These are phyloP conservation scores for Lipophrys pholis DNA, from an alignment of 2,113 vertebrate species.

Conservation along the genomic window DNA sequence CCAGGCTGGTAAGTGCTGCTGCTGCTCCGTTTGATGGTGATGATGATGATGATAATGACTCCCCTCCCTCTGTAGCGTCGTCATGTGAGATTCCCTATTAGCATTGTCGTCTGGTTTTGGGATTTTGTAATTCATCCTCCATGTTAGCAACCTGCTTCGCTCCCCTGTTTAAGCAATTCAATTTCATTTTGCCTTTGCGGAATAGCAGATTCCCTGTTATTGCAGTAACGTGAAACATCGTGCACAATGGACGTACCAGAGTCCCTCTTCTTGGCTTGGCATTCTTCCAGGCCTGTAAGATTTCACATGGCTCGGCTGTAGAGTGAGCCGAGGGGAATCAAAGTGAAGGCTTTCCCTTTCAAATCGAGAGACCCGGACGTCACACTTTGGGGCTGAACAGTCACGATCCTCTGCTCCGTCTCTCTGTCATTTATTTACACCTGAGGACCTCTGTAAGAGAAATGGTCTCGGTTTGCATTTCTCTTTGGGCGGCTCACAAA, in stretches of 20 bases:
- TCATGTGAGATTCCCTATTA: neutral
- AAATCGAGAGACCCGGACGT: constrained; percentile 25
- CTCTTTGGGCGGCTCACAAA: constrained; percentile 38
- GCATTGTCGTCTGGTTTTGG: neutral
- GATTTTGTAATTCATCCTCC: neutral
- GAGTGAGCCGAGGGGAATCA: constrained; percentile 25
- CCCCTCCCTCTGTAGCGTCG: neutral
- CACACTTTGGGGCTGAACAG: constrained; percentile 27
- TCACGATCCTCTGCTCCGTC: constrained; percentile 1
- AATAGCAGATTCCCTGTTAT: constrained; percentile 16
- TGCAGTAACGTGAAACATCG: constrained; percentile 16
- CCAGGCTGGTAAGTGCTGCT: constrained; percentile 90
- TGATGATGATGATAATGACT: neutral
- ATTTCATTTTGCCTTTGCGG: constrained; percentile 23
- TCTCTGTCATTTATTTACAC: constrained; percentile 60
- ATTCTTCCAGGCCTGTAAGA: constrained; percentile 36
- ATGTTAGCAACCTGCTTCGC: neutral
- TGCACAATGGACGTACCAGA: constrained; percentile 26
- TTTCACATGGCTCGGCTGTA: constrained; percentile 39
- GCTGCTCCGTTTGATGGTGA: neutral
- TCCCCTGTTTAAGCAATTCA: neutral
- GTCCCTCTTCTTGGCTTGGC: constrained; percentile 36
- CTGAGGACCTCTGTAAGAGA: constrained; percentile 34
- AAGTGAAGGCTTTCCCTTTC: constrained; percentile 36
- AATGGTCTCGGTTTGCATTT: constrained; percentile 38